Evolutionary conservation across 2,113 vertebrate species (phyloP), one percentile per base, ranked within the genome.

Genomic region (Poeciliopsis prolifica): DNA sequence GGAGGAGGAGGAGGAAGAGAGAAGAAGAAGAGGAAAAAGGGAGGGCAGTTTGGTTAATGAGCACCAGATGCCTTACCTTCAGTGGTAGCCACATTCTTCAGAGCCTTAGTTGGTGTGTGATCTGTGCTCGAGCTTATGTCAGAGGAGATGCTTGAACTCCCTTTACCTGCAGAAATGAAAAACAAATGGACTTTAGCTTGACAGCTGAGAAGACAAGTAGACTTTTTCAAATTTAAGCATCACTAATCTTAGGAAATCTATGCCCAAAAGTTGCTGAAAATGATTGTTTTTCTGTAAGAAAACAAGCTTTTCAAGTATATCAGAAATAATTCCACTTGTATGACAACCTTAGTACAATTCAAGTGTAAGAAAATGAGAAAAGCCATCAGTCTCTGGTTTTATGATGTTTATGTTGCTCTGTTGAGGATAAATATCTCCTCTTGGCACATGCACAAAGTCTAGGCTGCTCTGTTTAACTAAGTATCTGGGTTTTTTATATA

Each of bases 141-240:
- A 90, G 98, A 99, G 92, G 97, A 99, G 95, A 99, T 96, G 96
- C 98, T 99, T 94, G 97, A 99, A 95, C 98, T 99, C 92, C 97
- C 97, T 96, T 99, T 99, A 95, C 97, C 98, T 99, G 88, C 67
- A 61, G 75, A 88, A 61, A 61, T 72, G 61, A 82, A 66, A 62
- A 81, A 75, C 69, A 78, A 54, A 74, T 68, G 5, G 42, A 35
- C 28, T 78, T 62, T 13, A 69, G 54, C 67, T 54, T 70, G n/a
- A 74, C 61, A 61, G 58, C 48, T 5, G 48, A 61, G 14, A 78
- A 68, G 68, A 84, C 70, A 80, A 75, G 77, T 33, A 19, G 68
- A 33, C 28, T 12, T 24, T 60, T 1, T 11, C 7, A n/a, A 26
- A 66, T 54, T 54, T 26, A n/a, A 17, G 24, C 30, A 62, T 29